Conservation (phyloP, 2,888 invertebrate species). For the Drosophila planitibia region DNA sequence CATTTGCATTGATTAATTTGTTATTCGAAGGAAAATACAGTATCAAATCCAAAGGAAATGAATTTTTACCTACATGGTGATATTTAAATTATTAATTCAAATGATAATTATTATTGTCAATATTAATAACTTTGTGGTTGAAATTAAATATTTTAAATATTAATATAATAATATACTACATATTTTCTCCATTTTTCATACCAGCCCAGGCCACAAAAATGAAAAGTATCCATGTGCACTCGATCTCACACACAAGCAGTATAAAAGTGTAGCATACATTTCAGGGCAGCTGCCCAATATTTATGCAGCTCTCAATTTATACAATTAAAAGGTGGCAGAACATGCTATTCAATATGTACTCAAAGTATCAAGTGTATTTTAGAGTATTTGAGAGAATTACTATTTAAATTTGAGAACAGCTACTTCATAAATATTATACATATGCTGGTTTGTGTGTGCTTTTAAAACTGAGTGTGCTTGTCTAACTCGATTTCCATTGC, state of each 20-base stretch:
- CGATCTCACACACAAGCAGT: background rate
- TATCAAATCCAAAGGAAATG: background rate
- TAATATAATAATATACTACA: background rate
- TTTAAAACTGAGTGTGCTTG: background rate
- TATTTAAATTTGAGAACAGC: background rate
- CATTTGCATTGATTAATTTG: background rate
- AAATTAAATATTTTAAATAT: background rate
- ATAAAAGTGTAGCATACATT: constrained; percentile 28
- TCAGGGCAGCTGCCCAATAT: background rate
- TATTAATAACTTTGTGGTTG: background rate
- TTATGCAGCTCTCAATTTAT: constrained; percentile 27
- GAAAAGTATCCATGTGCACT: background rate
- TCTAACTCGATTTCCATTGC: background rate
- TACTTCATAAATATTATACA: background rate
- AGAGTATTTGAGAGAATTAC: background rate
- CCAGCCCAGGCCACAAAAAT: background rate
- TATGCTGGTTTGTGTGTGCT: background rate
- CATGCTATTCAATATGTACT: background rate
- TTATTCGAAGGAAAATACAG: background rate
- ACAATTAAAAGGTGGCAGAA: constrained; percentile 24
- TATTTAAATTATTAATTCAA: background rate
- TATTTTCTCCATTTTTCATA: background rate
- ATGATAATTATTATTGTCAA: background rate
- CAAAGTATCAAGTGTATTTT: background rate
- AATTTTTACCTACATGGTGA: background rate